These are phyloP conservation scores for Haliclona indistincta DNA, from an alignment of 37 sponge, comb jelly and placozoan species.

Conservation along the genomic window DNA sequence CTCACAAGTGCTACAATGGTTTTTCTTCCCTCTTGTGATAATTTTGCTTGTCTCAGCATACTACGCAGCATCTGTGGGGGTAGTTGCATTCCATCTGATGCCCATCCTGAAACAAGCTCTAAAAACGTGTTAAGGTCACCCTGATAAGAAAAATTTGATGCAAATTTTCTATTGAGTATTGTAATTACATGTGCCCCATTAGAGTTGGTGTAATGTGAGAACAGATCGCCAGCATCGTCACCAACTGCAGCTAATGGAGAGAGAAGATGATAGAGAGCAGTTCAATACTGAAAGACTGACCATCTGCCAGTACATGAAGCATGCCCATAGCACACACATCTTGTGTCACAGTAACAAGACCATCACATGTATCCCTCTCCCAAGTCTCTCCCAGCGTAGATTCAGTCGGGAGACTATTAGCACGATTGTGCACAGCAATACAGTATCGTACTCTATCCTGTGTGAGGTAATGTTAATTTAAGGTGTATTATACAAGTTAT, in stretches of 20 bases:
- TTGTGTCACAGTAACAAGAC: not conserved
- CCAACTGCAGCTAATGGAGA: not conserved
- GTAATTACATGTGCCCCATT: not conserved
- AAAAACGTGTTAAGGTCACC: constrained; percentile 11
- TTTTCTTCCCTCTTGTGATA: constrained; percentile 13
- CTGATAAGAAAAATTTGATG: constrained; percentile 6
- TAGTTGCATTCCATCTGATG: constrained; percentile 35
- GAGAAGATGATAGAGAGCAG: not conserved
- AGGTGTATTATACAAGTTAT: not conserved
- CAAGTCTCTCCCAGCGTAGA: not conserved
- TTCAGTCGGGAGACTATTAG: not conserved
- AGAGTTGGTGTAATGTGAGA: not conserved
- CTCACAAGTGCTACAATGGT: constrained; percentile 42
- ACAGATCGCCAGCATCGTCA: not conserved
- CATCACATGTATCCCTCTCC: not conserved
- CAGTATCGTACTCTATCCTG: not conserved
- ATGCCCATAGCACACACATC: not conserved
- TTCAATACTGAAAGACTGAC: not conserved
- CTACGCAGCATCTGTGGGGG: constrained; percentile 35
- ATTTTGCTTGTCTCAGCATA: constrained; percentile 22
- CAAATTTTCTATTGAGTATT: not conserved
- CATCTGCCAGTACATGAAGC: not conserved
- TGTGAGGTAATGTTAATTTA: not conserved
- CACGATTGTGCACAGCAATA: not conserved
- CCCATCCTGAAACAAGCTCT: constrained; percentile 41